phyloP scores from a whole-genome alignment of 1,140 invertebrate species.

The Macrotrachela quadricornifera region DNA sequence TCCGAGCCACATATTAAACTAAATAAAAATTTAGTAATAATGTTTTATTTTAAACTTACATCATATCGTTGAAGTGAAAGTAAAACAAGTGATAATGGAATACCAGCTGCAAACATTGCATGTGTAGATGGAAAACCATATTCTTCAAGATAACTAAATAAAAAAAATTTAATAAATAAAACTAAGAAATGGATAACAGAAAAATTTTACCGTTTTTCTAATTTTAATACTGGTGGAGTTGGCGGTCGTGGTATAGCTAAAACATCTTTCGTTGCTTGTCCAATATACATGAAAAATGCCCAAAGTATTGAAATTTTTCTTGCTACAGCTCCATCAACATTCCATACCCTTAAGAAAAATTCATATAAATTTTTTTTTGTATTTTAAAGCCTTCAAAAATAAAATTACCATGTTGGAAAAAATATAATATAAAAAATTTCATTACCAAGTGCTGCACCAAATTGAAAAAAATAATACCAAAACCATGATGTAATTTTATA shows the following conservation, averaged over 20 bases:
- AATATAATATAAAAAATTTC: slow-evolving; percentile 8
- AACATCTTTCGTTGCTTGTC: slow-evolving; percentile 62
- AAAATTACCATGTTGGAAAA: slow-evolving; percentile 4
- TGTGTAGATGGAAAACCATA: background rate
- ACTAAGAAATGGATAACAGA: background rate
- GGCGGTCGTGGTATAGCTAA: slow-evolving; percentile 58
- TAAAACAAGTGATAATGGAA: slow-evolving; percentile 5
- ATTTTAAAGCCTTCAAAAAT: too few relatives aligned
- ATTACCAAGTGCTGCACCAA: slow-evolving; percentile 8
- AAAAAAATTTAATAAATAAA: background rate
- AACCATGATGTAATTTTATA: slow-evolving; percentile 1
- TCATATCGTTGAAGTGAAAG: slow-evolving; percentile 3
- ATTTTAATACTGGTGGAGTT: slow-evolving; percentile 41
- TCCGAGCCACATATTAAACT: background rate
- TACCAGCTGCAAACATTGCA: slow-evolving; percentile 1
- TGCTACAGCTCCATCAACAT: slow-evolving; percentile 6
- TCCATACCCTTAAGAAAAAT: background rate
- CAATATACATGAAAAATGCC: slow-evolving; percentile 36
- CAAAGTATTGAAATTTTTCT: background rate
- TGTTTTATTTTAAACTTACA: background rate
- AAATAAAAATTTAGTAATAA: too few relatives aligned
- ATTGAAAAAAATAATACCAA: slow-evolving; percentile 9
- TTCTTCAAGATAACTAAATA: background rate
- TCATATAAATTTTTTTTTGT: too few relatives aligned
- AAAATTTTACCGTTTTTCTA: too few relatives aligned